Conservation (phyloP, 2,797 vertebrate genomes). For the Bryconaethiops microstoma region DNA sequence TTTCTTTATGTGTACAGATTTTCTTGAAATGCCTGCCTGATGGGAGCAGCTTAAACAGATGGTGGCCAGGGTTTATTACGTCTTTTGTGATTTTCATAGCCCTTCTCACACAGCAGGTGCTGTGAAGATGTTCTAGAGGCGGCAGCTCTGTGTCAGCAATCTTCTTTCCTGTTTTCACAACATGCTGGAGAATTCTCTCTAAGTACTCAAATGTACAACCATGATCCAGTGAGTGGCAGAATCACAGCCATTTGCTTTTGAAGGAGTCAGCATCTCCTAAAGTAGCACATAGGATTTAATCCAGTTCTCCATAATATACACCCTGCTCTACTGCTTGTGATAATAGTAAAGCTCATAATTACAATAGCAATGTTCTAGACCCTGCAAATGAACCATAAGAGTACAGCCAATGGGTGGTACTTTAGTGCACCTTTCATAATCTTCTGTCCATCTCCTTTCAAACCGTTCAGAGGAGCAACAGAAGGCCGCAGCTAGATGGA, state of each 20-base stretch:
- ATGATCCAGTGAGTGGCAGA: not conserved
- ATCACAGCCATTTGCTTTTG: not conserved
- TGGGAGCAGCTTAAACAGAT: too few species aligned
- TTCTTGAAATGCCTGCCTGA: too few species aligned
- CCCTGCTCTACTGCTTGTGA: not conserved
- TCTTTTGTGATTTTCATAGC: too few species aligned
- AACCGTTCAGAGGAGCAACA: not conserved
- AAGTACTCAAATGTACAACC: not conserved
- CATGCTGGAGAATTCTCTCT: not conserved
- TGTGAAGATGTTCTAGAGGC: too few species aligned
- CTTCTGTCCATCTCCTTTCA: not conserved
- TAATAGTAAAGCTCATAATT: not conserved
- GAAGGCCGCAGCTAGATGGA: not conserved
- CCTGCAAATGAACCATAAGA: not conserved
- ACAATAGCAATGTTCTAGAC: not conserved
- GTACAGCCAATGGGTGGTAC: not conserved
- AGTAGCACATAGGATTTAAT: not conserved
- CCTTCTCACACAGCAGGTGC: too few species aligned
- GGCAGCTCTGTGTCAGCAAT: too few species aligned
- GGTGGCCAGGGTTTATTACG: too few species aligned
- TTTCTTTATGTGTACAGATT: too few species aligned
- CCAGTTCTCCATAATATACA: not conserved
- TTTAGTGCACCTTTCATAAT: not conserved
- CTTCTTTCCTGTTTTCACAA: too few species aligned
- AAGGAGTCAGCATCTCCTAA: slow-evolving; percentile 4